Conservation (phyloP, 23 tunicate species). For the Halocynthia aurantium region DNA sequence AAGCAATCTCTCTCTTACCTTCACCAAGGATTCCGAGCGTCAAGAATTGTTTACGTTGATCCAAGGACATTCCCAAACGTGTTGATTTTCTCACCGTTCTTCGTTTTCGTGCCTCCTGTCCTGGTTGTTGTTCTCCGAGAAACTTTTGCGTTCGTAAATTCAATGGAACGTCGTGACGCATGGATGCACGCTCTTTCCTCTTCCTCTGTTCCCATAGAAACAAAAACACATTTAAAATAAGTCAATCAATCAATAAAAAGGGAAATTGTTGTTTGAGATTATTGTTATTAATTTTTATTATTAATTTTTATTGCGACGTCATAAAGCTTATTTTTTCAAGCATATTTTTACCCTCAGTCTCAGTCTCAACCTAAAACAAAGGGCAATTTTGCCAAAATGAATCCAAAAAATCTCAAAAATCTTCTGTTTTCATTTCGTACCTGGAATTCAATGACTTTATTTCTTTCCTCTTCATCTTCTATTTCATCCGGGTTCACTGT, state of each 20-base stretch:
- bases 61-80: background rate
- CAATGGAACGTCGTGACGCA: conserved; percentile 20
- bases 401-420: background rate
- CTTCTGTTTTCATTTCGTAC: background rate
- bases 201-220: background rate
- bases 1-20: no score
- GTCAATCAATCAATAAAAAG: no score
- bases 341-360: no score
- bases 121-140: background rate
- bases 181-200: conserved; percentile 11
- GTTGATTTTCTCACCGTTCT: conserved; percentile 22
- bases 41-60: conserved; percentile 22
- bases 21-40: conserved; percentile 11
- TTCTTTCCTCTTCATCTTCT: conserved; percentile 22
- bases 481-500: conserved; percentile 15
- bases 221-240: background rate
- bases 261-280: no score
- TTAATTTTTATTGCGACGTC: no score
- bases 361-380: no score
- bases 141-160: conserved; percentile 23
- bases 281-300: no score
- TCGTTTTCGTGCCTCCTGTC: conserved; percentile 4
- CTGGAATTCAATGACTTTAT: conserved; percentile 14
- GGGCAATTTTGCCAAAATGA: no score
- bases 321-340: no score